Percentiles rank a stretch among this genome's conserved stretches.
These are phyloP conservation scores for Phortica magna DNA, from an alignment of 2,888 invertebrate species.

Conservation along the genomic window DNA sequence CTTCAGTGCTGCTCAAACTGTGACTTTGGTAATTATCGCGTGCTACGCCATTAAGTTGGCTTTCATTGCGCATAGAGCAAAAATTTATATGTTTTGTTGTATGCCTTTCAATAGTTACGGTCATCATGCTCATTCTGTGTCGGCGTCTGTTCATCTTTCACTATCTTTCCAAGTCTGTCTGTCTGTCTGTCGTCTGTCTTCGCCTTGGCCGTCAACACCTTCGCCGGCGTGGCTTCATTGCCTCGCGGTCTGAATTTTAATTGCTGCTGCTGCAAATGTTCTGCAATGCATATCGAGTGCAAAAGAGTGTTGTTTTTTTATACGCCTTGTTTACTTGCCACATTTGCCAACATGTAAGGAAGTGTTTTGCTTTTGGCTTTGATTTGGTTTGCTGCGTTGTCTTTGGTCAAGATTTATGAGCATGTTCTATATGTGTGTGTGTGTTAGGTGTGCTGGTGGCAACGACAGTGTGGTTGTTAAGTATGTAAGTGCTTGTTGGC, in stretches of 20 bases:
- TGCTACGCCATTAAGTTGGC: background rate
- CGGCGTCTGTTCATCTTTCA: background rate
- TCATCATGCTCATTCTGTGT: background rate
- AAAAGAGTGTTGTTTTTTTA: slow-evolving; percentile 55
- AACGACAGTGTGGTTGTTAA: background rate
- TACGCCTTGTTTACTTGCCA: background rate
- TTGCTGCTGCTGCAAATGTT: slow-evolving; percentile 68
- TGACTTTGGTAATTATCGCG: slow-evolving; percentile 14
- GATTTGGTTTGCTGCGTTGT: slow-evolving; percentile 15
- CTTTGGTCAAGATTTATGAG: slow-evolving; percentile 20
- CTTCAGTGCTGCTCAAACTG: slow-evolving; percentile 9
- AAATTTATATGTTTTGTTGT: background rate
- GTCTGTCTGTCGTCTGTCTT: slow-evolving; percentile 3
- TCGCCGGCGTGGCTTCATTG: slow-evolving; percentile 16
- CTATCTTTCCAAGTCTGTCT: background rate
- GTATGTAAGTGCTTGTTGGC: slow-evolving; percentile 11
- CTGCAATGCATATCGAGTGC: slow-evolving; percentile 63
- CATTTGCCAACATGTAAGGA: slow-evolving; percentile 10
- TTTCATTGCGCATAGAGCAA: background rate
- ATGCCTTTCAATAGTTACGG: background rate
- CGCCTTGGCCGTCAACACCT: slow-evolving; percentile 37
- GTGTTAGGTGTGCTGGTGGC: background rate
- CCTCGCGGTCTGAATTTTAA: slow-evolving; percentile 68
- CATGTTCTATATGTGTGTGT: slow-evolving; percentile 6
- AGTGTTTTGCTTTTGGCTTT: slow-evolving; percentile 13